Evolutionary conservation across 2,888 invertebrate genomes (phyloP).

Genomic region (Polydrusus tereticollis): DNA sequence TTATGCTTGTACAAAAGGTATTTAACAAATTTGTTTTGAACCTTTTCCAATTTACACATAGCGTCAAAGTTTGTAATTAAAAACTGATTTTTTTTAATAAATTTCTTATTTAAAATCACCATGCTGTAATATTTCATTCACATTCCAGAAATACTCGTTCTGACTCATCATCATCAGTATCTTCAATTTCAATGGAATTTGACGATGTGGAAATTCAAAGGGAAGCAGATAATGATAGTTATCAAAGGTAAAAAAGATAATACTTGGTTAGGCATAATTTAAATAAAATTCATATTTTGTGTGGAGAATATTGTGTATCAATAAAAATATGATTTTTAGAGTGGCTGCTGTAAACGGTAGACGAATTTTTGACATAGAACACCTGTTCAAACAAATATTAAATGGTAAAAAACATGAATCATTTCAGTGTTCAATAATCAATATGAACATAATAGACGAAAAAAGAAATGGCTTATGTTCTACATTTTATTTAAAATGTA

Average conservation of each 20-base stretch:
- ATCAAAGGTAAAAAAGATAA: neutral
- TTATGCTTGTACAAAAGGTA: no score
- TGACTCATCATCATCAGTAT: neutral
- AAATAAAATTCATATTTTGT: neutral
- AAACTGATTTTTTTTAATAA: neutral
- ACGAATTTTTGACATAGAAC: constrained; percentile 3
- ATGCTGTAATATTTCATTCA: neutral
- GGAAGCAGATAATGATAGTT: neutral
- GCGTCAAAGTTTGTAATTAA: neutral
- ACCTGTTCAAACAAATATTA: constrained; percentile 11
- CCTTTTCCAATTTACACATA: no score
- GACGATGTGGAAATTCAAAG: neutral
- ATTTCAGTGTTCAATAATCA: constrained; percentile 14
- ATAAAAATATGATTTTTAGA: neutral
- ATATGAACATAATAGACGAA: constrained; percentile 6
- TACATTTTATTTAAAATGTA: constrained; percentile 2
- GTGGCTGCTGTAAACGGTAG: neutral
- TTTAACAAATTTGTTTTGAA: no score
- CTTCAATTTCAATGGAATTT: neutral
- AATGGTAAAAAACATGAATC: constrained; percentile 5
- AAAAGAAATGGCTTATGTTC: constrained; percentile 7
- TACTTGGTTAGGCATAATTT: neutral
- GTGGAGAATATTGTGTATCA: neutral
- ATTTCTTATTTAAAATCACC: no score
- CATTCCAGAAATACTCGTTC: neutral